A percentile compares a stretch with the other conserved stretches of the same genome.
Evolutionary conservation across 2,797 vertebrate genomes (phyloP).

Genomic region (Onychomys arenicola): DNA sequence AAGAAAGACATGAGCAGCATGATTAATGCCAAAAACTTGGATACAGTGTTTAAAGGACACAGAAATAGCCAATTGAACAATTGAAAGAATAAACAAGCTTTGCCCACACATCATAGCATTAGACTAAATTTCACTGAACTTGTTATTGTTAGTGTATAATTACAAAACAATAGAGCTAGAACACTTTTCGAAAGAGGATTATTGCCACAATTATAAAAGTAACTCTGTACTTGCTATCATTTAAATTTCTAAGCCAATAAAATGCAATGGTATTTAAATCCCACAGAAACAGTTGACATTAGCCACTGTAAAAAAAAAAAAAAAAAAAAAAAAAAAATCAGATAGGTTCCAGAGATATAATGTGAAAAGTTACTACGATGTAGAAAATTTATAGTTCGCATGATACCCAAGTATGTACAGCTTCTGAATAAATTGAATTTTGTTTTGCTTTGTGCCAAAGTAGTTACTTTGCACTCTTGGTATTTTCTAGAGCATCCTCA

Average conservation of each 20-base stretch:
- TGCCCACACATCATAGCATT: not conserved
- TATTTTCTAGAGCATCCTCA: not conserved
- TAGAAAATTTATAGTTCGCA: conserved; percentile 26
- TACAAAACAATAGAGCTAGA: conserved; percentile 79
- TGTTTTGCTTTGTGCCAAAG: not conserved
- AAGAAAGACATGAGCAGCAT: not conserved
- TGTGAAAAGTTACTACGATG: not conserved
- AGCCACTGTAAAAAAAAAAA: not conserved
- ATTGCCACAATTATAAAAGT: conserved; percentile 76
- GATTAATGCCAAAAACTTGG: not conserved
- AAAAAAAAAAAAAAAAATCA: not conserved
- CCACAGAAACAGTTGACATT: not conserved
- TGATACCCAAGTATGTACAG: not conserved
- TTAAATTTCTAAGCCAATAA: conserved; percentile 35
- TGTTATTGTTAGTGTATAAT: conserved; percentile 64
- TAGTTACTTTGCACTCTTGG: not conserved
- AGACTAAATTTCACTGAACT: not conserved
- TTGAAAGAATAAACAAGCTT: not conserved
- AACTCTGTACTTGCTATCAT: conserved; percentile 1
- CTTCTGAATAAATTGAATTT: conserved; percentile 47
- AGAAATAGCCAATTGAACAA: not conserved
- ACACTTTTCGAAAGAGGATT: conserved; percentile 84
- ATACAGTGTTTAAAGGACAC: not conserved
- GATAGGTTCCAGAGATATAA: not conserved
- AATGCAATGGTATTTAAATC: conserved; percentile 24